phyloP scores from a whole-genome alignment of 2,888 invertebrate genomes.

The Prenolepis imparis region DNA sequence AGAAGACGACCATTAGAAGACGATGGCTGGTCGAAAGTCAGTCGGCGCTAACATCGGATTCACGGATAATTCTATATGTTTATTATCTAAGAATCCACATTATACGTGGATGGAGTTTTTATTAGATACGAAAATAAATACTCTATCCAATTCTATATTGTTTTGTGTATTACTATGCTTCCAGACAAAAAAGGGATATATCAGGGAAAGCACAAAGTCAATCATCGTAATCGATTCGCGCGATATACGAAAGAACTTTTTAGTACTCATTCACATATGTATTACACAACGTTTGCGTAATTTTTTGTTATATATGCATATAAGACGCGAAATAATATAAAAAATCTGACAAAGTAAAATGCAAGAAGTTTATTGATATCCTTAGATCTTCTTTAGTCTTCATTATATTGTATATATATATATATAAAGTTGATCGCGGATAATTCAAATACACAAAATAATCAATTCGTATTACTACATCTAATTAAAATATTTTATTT shows the following conservation, averaged over 20 bases:
- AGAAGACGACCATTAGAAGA: constrained; percentile 86
- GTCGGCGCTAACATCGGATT: constrained; percentile 79
- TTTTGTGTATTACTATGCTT: constrained; percentile 66
- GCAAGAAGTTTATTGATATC: constrained; percentile 75
- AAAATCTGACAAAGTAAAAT: constrained; percentile 66
- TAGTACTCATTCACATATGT: neutral
- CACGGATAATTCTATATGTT: constrained; percentile 62
- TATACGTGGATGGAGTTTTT: constrained; percentile 65
- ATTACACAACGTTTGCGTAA: neutral
- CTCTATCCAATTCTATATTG: constrained; percentile 62
- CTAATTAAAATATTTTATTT: neutral
- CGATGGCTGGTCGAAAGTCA: constrained; percentile 85
- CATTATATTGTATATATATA: too few species aligned
- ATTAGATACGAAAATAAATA: constrained; percentile 51
- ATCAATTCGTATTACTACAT: constrained; percentile 43
- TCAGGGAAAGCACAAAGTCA: neutral
- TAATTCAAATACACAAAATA: constrained; percentile 43
- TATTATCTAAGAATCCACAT: constrained; percentile 67
- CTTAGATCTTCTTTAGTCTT: too few species aligned
- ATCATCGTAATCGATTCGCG: neutral
- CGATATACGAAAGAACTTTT: neutral
- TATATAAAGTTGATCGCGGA: constrained; percentile 15
- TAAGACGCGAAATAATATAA: constrained; percentile 40
- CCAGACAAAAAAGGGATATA: constrained; percentile 28
- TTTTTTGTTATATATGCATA: neutral